Percentiles rank a stretch among this genome's conserved stretches.
Evolutionary conservation across 2,888 invertebrate species (phyloP).

Genomic region (Petrolisthes cinctipes): DNA sequence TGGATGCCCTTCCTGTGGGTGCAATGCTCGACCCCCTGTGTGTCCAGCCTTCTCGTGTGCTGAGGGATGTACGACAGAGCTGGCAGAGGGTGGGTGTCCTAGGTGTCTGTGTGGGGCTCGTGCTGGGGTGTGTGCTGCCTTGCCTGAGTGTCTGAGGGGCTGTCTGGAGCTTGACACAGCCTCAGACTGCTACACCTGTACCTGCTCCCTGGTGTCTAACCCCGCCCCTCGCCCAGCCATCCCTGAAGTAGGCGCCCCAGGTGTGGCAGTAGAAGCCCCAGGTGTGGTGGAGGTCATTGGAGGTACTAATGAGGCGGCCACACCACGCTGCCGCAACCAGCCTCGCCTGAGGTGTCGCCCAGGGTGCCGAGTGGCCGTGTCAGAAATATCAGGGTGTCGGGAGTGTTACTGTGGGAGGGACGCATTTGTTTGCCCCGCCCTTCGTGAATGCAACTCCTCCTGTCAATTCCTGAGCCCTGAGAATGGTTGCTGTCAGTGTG

Average conservation of each 20-base stretch:
- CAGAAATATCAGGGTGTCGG: constrained; percentile 13
- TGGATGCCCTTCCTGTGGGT: constrained; percentile 15
- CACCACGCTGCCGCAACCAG: background rate
- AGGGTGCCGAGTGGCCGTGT: constrained; percentile 19
- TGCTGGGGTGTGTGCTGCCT: constrained; percentile 14
- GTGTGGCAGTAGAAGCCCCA: background rate
- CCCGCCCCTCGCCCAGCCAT: background rate
- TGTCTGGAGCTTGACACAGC: constrained; percentile 8
- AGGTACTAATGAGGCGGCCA: background rate
- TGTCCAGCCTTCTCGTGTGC: constrained; percentile 27
- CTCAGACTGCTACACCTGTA: constrained; percentile 17
- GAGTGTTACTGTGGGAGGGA: constrained; percentile 28
- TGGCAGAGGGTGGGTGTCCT: constrained; percentile 12
- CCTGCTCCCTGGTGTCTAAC: background rate
- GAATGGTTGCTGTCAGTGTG: constrained; percentile 21
- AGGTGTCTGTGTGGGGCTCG: constrained; percentile 4
- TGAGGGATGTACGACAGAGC: constrained; percentile 12
- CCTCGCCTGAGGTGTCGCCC: constrained; percentile 3
- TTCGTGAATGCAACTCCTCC: background rate
- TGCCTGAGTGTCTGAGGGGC: constrained; percentile 23
- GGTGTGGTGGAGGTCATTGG: background rate
- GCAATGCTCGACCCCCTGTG: background rate
- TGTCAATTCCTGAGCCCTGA: constrained; percentile 16
- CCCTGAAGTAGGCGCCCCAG: background rate
- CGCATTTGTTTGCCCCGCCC: constrained; percentile 22